These are phyloP conservation scores for Oxytorus armatus DNA, from an alignment of 2,888 invertebrate genomes.

Conservation along the genomic window DNA sequence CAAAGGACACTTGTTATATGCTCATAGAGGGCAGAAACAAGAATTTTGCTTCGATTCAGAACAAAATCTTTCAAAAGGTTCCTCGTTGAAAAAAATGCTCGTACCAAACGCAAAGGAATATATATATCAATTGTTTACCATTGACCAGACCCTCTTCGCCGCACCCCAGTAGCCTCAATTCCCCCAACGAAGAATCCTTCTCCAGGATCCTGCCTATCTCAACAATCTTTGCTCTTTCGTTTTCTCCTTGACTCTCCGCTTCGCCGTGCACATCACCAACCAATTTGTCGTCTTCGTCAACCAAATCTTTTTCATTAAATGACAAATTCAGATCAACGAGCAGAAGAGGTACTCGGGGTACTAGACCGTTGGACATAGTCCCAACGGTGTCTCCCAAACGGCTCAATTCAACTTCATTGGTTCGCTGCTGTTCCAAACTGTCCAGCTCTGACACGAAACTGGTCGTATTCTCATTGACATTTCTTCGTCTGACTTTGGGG, in stretches of 20 bases:
- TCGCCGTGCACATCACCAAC: conserved; percentile 13
- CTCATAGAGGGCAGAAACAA: too few relatives aligned
- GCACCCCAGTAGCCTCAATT: conserved; percentile 77
- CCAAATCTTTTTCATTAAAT: conserved; percentile 66
- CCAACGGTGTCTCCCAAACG: conserved; percentile 62
- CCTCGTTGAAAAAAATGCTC: too few relatives aligned
- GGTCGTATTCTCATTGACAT: conserved; percentile 67
- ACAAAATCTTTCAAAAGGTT: too few relatives aligned
- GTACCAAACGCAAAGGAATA: background rate
- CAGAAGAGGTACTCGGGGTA: conserved; percentile 74
- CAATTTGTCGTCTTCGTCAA: conserved; percentile 61
- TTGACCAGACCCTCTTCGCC: conserved; percentile 80
- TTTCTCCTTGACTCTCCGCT: conserved; percentile 12
- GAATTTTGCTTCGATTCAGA: too few relatives aligned
- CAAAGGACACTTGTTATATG: too few relatives aligned
- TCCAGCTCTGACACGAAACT: background rate
- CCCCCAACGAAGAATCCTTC: conserved; percentile 76
- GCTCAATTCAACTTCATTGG: conserved; percentile 23
- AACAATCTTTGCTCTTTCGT: conserved; percentile 6
- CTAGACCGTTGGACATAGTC: conserved; percentile 67
- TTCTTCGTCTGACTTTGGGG: conserved; percentile 71
- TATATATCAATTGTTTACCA: conserved; percentile 73
- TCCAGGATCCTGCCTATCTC: conserved; percentile 67
- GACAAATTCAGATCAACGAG: conserved; percentile 58
- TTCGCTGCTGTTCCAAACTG: conserved; percentile 3